phyloP scores from a whole-genome alignment of 2,888 invertebrate species.

The Orthosia gothica region DNA sequence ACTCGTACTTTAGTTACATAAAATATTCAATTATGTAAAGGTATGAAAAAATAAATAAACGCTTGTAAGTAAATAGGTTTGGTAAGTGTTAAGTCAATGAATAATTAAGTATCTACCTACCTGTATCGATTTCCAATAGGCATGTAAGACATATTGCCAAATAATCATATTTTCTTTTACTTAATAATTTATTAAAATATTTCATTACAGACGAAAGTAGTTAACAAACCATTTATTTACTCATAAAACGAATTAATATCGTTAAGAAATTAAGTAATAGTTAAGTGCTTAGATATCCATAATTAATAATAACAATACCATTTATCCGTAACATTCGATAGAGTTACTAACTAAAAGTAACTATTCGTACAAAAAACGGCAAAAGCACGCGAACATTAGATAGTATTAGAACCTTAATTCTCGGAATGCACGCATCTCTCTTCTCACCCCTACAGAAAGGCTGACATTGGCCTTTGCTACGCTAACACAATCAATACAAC shows the following conservation, averaged over 20 bases:
- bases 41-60: background rate
- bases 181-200: background rate
- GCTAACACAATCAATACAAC: constrained; percentile 85
- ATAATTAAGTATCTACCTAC: background rate
- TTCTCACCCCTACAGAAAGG: constrained; percentile 67
- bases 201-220: background rate
- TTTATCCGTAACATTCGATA: background rate
- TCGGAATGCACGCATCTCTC: constrained; percentile 54
- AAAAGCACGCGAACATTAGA: constrained; percentile 15
- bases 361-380: background rate
- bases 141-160: background rate
- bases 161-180: background rate
- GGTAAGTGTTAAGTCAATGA: background rate
- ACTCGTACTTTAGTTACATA: background rate
- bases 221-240: background rate
- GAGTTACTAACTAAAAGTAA: background rate
- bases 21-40: background rate
- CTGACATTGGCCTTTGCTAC: constrained; percentile 88
- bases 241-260: background rate
- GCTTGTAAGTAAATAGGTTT: background rate
- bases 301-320: background rate
- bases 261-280: background rate
- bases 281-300: background rate
- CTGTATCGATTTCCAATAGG: constrained; percentile 16
- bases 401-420: constrained; percentile 46